Conservation (phyloP, 2,113 vertebrate species). For the Himantopus leucocephalus region DNA sequence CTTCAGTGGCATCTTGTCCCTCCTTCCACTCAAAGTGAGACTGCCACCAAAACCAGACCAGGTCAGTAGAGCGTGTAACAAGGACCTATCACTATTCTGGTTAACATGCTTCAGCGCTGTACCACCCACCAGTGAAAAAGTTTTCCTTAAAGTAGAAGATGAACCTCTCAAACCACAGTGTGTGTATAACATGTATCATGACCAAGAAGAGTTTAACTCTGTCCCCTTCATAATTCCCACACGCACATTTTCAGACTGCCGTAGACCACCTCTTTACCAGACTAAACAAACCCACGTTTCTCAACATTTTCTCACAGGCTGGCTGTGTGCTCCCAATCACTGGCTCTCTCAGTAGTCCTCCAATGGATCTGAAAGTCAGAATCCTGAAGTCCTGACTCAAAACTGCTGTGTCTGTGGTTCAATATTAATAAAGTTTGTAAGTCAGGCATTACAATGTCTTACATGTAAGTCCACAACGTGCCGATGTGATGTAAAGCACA, state of each 20-base stretch:
- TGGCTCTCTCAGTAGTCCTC: not conserved
- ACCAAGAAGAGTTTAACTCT: not conserved
- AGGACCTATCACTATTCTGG: not conserved
- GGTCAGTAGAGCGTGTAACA: not conserved
- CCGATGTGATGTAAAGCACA: not conserved
- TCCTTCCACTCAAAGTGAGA: not conserved
- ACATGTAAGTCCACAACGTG: not conserved
- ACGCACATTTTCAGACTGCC: not conserved
- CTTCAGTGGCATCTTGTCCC: not conserved
- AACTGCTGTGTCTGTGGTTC: not conserved
- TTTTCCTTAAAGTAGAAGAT: not conserved
- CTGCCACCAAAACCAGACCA: not conserved
- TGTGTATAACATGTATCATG: not conserved
- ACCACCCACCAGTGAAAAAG: not conserved
- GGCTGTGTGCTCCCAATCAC: rapidly evolving
- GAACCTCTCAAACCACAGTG: not conserved
- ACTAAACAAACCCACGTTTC: not conserved
- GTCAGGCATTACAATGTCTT: not conserved
- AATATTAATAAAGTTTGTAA: not conserved
- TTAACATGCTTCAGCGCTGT: not conserved
- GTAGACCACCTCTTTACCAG: not conserved
- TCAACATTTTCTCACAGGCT: not conserved
- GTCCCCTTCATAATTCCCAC: not conserved
- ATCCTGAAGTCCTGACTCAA: not conserved
- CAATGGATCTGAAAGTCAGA: not conserved